A percentile compares a stretch with the other conserved stretches of the same genome.
phyloP scores from a whole-genome alignment of 2,888 invertebrate species.

The Stenotaenia linearis region DNA sequence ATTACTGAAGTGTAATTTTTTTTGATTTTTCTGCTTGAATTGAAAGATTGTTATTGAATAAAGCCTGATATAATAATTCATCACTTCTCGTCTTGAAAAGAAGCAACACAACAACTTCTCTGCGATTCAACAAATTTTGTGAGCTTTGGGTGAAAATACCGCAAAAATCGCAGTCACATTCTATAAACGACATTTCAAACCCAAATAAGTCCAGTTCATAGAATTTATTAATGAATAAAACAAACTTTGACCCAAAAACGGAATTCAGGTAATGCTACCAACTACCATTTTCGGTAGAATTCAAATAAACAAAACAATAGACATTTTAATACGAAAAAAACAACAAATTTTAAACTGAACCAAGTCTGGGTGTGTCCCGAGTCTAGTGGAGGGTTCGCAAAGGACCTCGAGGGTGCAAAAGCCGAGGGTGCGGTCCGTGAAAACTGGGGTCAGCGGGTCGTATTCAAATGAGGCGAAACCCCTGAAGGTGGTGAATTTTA shows the following conservation, averaged over 20 bases:
- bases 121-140: no score
- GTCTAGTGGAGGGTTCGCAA: neutral
- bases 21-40: no score
- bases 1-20: no score
- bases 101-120: no score
- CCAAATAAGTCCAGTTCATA: neutral
- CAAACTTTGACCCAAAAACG: neutral
- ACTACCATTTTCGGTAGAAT: neutral
- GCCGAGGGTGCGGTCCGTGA: neutral
- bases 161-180: no score
- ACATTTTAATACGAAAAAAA: no score
- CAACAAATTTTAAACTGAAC: neutral
- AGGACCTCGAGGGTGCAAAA: neutral
- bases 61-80: no score
- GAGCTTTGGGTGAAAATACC: no score
- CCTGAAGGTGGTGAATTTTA: neutral
- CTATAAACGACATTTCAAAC: neutral
- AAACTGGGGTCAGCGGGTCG: neutral
- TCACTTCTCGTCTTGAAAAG: no score
- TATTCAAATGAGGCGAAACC: constrained; percentile 10
- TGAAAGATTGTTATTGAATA: no score
- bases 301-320: no score
- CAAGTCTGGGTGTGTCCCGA: neutral
- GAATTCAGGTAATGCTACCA: neutral
- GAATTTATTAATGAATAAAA: neutral